Evolutionary conservation across 2,113 vertebrate species (phyloP), one percentile per base, ranked within the genome.

Genomic region (Xerus inauris): DNA sequence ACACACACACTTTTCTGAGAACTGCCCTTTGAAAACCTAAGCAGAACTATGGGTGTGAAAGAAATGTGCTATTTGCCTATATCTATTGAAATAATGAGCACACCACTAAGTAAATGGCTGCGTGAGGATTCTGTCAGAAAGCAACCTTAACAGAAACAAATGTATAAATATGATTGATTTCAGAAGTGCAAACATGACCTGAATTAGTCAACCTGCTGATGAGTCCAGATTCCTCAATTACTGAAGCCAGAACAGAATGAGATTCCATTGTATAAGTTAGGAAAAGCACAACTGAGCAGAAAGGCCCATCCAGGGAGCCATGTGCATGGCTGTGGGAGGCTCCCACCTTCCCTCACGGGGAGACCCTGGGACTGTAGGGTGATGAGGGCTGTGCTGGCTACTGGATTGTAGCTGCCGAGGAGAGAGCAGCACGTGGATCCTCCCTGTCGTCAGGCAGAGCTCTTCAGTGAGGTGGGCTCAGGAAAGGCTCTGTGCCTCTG

Each of bases 401-500:
- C 71, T 12, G 17, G 14, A 83, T 82, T 3, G 0, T 8, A 64
- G 62, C 42, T 47, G 73, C 47, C 0, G 30, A 89, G 81, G 81
- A 93, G 69, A 62, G 59, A 87, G 87, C 67, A 67, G 89, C 96
- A 65, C 35, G 28, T 82, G 92, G 65, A 32, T 84, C 65, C 69
- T 87, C 72, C 71, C 40, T 64, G 81, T 64, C 9, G 22, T 89
- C 94, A 97, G 86, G 91, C 94, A 92, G 86, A 85, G 69, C 95
- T 85, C 94, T 95, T 92, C 72, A 90, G 2, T 38, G 82, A 96
- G 94, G 97, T 96, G 96, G 97, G 96, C 91, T 96, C 97, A 77
- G 84, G 95, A 94, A 94, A 1, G 54, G 91, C 14, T 67, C 57
- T 10, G 77, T 65, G 71, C 54, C 88, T 89, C 94, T 91, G 94